Evolutionary conservation across 2,888 invertebrate genomes (phyloP).

Genomic region (Deroplatys truncata): DNA sequence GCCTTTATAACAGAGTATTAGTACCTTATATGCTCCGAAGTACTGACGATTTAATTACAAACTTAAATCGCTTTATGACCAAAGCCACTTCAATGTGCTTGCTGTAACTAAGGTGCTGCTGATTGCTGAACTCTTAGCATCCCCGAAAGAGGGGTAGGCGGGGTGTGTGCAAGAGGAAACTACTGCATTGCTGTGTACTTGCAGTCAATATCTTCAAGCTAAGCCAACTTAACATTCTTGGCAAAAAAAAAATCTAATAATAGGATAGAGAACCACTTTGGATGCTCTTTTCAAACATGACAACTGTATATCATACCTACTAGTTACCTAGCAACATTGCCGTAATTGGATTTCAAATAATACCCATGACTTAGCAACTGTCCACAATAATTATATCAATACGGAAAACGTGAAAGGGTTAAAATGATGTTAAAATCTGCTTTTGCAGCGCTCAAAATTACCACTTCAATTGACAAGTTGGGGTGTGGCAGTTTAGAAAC

Average conservation of each 20-base stretch:
- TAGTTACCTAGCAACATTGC: too few species aligned
- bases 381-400: not conserved
- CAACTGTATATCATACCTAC: too few species aligned
- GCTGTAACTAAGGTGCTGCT: not conserved
- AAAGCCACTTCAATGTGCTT: not conserved
- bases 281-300: not conserved
- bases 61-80: too few species aligned
- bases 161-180: constrained; percentile 8
- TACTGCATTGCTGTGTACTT: constrained; percentile 21
- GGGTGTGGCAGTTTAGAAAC: not conserved
- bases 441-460: not conserved
- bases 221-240: not conserved
- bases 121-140: too few species aligned
- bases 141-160: not conserved
- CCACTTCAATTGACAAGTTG: not conserved
- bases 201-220: not conserved
- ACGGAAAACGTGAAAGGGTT: not conserved
- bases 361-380: not conserved
- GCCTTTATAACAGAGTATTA: not conserved
- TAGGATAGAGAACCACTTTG: not conserved
- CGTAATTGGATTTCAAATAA: not conserved
- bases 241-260: too few species aligned
- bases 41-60: not conserved
- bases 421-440: not conserved
- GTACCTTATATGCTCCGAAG: not conserved